Evolutionary conservation across 2,888 invertebrate genomes (phyloP), one percentile per base, ranked within the genome.

Genomic region (Xanthorhoe designata): DNA sequence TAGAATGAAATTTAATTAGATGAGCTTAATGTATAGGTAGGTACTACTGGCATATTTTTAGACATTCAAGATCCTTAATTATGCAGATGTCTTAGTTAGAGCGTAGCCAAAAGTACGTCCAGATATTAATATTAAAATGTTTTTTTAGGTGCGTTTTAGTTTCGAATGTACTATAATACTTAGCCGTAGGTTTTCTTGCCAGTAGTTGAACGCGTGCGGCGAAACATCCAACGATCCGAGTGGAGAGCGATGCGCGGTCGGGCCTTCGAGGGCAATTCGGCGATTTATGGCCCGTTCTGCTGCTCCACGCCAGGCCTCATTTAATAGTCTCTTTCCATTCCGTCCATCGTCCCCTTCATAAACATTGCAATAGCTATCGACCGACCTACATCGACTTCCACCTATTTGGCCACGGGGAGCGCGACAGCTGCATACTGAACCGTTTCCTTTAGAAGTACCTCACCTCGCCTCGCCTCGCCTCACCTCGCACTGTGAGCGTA

Each of bases 281-380:
- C 64, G 53, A 50, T 53, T 59, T 38, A 59, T 29, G 47, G 54
- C 18, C 59, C 54, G 24, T 29, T 59, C 53, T 57, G 35, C 29
- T 66, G 45, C 47, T 66, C 53, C 57, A 50, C 52, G 65, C 49
- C 67, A 59, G 67, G 58, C 58, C 63, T 61, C 66, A 55, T 70
- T 74, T 73, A 75, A 77, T 73, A 77, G 78, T 73, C 74, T 78
- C 74, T 75, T 76, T 75, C 72, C 76, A 75, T 76, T 75, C 70
- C 71, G 71, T 59, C 56, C 61, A 45, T 56, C 49, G 56, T 75
- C 70, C 73, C 74, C 72, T 78, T 76, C 78, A 79, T 81, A 80
- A 79, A 78, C 76, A 74, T 79, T 78, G 79, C 81, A 79, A 72
- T 71, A 71, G 69, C 72, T 77, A 80, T 81, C 75, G 80, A 81